Conservation (phyloP, 2,113 vertebrate genomes). For the Phrynocephalus versicolor region DNA sequence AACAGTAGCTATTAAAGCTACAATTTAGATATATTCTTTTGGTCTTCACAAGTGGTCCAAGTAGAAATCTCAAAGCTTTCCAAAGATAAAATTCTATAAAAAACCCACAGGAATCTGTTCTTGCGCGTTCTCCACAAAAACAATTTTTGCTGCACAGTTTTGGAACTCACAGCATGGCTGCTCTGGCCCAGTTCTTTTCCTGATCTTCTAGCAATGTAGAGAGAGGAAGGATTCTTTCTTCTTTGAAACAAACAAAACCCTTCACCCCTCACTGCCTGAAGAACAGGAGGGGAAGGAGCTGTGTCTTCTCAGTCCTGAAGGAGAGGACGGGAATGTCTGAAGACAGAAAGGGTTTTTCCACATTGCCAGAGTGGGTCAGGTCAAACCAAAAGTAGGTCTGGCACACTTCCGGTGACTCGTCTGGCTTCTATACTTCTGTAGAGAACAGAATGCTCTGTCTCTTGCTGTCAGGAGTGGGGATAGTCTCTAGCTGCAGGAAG, state of each 20-base stretch:
- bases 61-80: slow-evolving; percentile 61
- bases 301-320: background rate
- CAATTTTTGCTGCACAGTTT: slow-evolving; percentile 52
- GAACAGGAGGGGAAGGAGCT: slow-evolving; percentile 37
- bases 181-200: slow-evolving; percentile 8
- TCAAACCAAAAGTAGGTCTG: slow-evolving; percentile 28
- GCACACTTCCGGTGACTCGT: background rate
- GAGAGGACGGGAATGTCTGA: slow-evolving; percentile 1
- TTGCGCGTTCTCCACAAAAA: slow-evolving; percentile 55
- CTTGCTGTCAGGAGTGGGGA: slow-evolving; percentile 96
- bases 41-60: slow-evolving; percentile 55
- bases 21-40: slow-evolving; percentile 58
- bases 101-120: slow-evolving; percentile 54
- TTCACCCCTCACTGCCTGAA: slow-evolving; percentile 33
- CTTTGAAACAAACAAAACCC: background rate
- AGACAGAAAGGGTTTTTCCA: slow-evolving; percentile 22
- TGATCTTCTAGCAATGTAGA: slow-evolving; percentile 37
- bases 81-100: slow-evolving; percentile 63
- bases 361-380: slow-evolving; percentile 12
- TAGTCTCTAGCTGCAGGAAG: slow-evolving; percentile 96
- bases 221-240: slow-evolving; percentile 23
- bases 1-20: slow-evolving; percentile 70
- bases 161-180: slow-evolving; percentile 45
- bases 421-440: slow-evolving; percentile 88
- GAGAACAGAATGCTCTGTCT: slow-evolving; percentile 98